phyloP scores from a whole-genome alignment of 2,888 invertebrate genomes.

The Ochlodes sylvanus region DNA sequence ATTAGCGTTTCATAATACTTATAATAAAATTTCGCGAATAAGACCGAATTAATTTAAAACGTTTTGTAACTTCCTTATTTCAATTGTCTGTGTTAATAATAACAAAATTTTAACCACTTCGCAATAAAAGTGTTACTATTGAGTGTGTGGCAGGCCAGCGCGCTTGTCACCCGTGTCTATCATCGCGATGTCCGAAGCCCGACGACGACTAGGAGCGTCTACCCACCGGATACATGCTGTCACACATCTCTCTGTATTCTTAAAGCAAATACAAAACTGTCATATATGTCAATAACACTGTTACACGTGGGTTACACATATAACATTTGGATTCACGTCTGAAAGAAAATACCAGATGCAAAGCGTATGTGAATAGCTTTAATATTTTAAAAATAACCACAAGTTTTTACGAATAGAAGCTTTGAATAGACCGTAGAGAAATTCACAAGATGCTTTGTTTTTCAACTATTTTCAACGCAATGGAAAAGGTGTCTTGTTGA shows the following conservation, averaged over 20 bases:
- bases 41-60: background rate
- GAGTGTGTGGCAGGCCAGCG: conserved; percentile 35
- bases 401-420: background rate
- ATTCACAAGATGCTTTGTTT: background rate
- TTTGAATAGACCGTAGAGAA: background rate
- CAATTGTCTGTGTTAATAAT: background rate
- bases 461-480: conserved; percentile 7
- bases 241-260: conserved; percentile 24
- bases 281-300: conserved; percentile 30
- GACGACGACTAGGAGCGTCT: conserved; percentile 33
- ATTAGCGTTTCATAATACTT: too few relatives aligned
- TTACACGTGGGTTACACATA: conserved; percentile 15
- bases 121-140: conserved; percentile 26
- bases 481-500: conserved; percentile 18
- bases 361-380: background rate
- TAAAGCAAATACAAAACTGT: conserved; percentile 29
- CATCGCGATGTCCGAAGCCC: conserved; percentile 58
- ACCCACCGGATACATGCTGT: conserved; percentile 57
- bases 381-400: background rate
- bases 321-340: conserved; percentile 1
- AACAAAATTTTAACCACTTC: background rate
- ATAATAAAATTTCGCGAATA: too few relatives aligned
- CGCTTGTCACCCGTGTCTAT: conserved; percentile 63
- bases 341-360: conserved; percentile 8
- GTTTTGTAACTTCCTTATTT: background rate